Evolutionary conservation across 2,888 invertebrate species (phyloP).

Genomic region (Brenthis ino): DNA sequence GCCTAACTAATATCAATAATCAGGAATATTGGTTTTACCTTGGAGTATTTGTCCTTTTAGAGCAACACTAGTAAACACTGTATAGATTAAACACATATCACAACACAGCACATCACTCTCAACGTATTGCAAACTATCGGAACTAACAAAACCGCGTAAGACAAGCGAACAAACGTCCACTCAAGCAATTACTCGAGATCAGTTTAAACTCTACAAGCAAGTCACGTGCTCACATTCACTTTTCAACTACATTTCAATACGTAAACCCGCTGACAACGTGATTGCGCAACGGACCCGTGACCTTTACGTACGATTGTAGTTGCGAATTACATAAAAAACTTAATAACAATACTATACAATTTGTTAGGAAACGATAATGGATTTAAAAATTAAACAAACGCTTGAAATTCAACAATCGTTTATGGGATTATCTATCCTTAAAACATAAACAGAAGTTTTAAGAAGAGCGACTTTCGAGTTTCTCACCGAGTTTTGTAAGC

Average conservation of each 20-base stretch:
- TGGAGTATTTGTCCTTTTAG: background rate
- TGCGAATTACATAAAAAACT: conserved; percentile 27
- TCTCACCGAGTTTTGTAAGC: no score
- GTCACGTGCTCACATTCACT: conserved; percentile 38
- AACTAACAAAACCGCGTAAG: background rate
- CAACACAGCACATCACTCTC: conserved; percentile 20
- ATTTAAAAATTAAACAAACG: background rate
- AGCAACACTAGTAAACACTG: background rate
- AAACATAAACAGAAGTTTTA: background rate
- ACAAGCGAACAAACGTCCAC: conserved; percentile 28
- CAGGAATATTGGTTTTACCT: background rate
- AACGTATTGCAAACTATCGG: background rate
- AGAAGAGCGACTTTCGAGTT: no score
- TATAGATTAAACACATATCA: conserved; percentile 8
- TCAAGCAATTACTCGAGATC: conserved; percentile 33
- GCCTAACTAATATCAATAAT: no score
- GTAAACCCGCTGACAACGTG: conserved; percentile 28
- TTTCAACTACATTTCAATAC: conserved; percentile 37
- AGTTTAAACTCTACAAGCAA: conserved; percentile 24
- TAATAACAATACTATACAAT: conserved; percentile 7
- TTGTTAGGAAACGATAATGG: conserved; percentile 3
- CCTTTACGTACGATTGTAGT: conserved; percentile 29
- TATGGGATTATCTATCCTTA: background rate
- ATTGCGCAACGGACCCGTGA: conserved; percentile 36
- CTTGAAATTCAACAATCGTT: background rate